Conservation (phyloP, 2,888 invertebrate genomes). For the Geophilus truncorum region DNA sequence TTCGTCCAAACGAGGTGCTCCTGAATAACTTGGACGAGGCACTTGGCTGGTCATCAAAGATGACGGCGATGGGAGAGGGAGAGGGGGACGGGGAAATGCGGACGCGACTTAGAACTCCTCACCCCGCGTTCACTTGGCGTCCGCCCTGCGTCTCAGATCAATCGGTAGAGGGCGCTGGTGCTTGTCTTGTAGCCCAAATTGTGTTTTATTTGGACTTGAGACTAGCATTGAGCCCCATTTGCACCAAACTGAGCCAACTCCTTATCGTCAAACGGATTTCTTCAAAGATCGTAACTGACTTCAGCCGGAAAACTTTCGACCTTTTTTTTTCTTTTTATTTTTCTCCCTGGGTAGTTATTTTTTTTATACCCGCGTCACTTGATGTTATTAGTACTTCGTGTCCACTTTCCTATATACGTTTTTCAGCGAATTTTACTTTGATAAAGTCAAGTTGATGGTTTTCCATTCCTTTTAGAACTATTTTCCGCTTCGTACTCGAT, state of each 20-base stretch:
- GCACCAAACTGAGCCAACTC: slow-evolving; percentile 27
- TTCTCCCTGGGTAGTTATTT: neutral
- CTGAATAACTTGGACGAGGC: slow-evolving; percentile 5
- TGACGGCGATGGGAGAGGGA: neutral
- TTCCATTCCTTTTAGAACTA: neutral
- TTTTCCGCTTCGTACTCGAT: neutral
- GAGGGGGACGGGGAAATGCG: neutral
- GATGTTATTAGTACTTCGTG: slow-evolving; percentile 15
- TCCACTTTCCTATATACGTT: neutral
- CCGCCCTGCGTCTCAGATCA: slow-evolving; percentile 11
- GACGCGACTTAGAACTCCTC: neutral
- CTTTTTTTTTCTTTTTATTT: neutral
- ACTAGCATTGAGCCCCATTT: slow-evolving; percentile 17
- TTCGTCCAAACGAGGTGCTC: neutral
- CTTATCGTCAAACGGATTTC: slow-evolving; percentile 17
- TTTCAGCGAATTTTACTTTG: neutral
- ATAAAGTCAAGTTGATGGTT: neutral
- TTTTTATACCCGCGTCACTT: neutral
- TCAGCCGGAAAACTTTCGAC: slow-evolving; percentile 7
- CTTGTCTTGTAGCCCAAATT: slow-evolving; percentile 13
- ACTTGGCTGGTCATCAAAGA: slow-evolving; percentile 27
- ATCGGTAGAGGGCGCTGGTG: slow-evolving; percentile 16
- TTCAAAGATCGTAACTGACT: slow-evolving; percentile 15
- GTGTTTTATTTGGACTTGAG: slow-evolving; percentile 25
- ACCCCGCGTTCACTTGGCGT: neutral